Percentiles rank a stretch among this genome's conserved stretches.
Evolutionary conservation across 1,140 invertebrate species (phyloP).

Genomic region (Hydropsyche tenuis): DNA sequence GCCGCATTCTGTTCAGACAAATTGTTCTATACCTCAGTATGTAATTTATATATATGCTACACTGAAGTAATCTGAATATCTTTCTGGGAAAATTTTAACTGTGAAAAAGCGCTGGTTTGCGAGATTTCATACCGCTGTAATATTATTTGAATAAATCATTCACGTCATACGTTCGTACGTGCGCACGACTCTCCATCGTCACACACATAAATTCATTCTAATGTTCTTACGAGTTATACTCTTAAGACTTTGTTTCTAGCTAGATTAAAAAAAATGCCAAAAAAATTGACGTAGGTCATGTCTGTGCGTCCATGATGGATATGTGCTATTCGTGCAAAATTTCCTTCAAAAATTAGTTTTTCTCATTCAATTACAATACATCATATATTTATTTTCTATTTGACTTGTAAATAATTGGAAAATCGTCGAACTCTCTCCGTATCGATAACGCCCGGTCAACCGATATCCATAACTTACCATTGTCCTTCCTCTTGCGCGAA

Average conservation of each 20-base stretch:
- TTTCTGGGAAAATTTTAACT: too few relatives aligned
- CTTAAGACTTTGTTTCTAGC: not conserved
- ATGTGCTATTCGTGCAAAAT: not conserved
- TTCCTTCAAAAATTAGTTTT: not conserved
- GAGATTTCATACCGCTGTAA: not conserved
- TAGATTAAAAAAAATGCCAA: not conserved
- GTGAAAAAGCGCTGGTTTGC: too few relatives aligned
- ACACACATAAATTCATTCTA: constrained; percentile 24
- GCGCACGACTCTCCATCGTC: not conserved
- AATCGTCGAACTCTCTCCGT: too few relatives aligned
- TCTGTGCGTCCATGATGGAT: not conserved
- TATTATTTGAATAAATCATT: constrained; percentile 25
- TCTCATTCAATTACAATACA: not conserved
- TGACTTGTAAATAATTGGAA: too few relatives aligned
- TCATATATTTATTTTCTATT: too few relatives aligned
- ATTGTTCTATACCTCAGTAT: too few relatives aligned
- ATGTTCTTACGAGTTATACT: constrained; percentile 12
- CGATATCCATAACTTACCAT: too few relatives aligned
- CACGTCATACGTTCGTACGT: not conserved
- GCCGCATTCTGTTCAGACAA: too few relatives aligned
- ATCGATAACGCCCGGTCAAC: too few relatives aligned
- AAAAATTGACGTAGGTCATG: constrained; percentile 16
- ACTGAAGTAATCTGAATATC: too few relatives aligned
- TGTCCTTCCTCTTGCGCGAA: too few relatives aligned
- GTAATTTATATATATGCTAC: too few relatives aligned